Evolutionary conservation across 2,113 vertebrate genomes (phyloP).

Genomic region (Tyto alba): DNA sequence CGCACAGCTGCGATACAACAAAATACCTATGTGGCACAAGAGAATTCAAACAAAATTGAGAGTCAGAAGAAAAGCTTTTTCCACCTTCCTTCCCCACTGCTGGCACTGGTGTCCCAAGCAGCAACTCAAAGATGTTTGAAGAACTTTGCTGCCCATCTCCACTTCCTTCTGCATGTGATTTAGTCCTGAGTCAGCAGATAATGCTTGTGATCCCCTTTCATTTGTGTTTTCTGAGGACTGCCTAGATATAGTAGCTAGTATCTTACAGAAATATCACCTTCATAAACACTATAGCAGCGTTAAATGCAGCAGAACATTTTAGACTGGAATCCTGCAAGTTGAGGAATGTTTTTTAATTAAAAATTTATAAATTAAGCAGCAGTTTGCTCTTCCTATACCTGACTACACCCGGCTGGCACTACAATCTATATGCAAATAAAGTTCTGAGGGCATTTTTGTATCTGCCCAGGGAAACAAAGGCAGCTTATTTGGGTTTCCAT

Average conservation of each 20-base stretch:
- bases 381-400: constrained; percentile 6
- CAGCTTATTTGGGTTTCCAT: neutral
- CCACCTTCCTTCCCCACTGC: neutral
- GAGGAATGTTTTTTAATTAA: constrained; percentile 17
- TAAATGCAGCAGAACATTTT: neutral
- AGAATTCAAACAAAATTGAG: neutral
- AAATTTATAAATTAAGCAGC: constrained; percentile 29
- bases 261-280: neutral
- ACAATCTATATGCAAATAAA: constrained; percentile 59
- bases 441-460: constrained; percentile 28
- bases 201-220: neutral
- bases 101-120: neutral
- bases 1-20: neutral
- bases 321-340: neutral
- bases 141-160: neutral
- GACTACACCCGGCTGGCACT: neutral
- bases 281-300: neutral
- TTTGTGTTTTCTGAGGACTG: neutral
- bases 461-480: neutral
- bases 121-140: neutral
- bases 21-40: neutral
- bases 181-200: constrained; percentile 32
- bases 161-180: constrained; percentile 7
- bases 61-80: neutral
- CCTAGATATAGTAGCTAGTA: neutral